Base-by-base conservation (phyloP, 2,888 invertebrate genomes). In the Callyntrura guangdongensis region DNA sequence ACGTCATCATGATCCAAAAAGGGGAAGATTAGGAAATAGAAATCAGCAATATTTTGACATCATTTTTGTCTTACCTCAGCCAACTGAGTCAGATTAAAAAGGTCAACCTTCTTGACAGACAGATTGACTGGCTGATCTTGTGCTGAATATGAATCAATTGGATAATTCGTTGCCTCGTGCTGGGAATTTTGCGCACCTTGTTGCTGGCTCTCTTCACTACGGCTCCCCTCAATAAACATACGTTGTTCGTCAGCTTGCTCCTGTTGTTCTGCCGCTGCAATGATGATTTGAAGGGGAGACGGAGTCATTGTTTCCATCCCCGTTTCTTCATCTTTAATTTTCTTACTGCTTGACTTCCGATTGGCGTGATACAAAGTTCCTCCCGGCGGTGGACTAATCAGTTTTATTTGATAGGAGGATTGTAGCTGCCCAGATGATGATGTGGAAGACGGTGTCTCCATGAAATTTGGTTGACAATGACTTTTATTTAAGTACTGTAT, bases 31-130 rank as follows among this genome's bases (percentile, higher is more conserved):
- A 61, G 9, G 36, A 61, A 9, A 84, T 69, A 17, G 53, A 47
- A 36, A 67, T 47, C 59, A 49, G 45, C 20, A 49, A 88, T 61
- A n/a, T 74, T n/a, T 27, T 11, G 20, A 47, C 69, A 77, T 14
- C 47, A 49, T 59, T 79, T 67, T 45, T 36, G 12, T 0, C 91
- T 91, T 92, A 94, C 94, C 95, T 97, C 97, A 9, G 97, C 97
- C 94, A 97, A 95, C 95, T 97, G 97, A 64, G 97, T 97, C 85
- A 97, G 95, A 94, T 97, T 97, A 95, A 97, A 97, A 22, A 97
- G 95, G 94, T 97, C 97, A 94, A 94, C 93, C 81, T 93, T 93
- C 79, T 93, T 93, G 64, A 93, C 91, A 81, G 94, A 93, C 69
- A 93, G 91, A 86, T 93, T 93, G 69, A 93, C 93, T 22, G 94